phyloP scores from a whole-genome alignment of 2,113 vertebrate genomes.

The Ifrita kowaldi region DNA sequence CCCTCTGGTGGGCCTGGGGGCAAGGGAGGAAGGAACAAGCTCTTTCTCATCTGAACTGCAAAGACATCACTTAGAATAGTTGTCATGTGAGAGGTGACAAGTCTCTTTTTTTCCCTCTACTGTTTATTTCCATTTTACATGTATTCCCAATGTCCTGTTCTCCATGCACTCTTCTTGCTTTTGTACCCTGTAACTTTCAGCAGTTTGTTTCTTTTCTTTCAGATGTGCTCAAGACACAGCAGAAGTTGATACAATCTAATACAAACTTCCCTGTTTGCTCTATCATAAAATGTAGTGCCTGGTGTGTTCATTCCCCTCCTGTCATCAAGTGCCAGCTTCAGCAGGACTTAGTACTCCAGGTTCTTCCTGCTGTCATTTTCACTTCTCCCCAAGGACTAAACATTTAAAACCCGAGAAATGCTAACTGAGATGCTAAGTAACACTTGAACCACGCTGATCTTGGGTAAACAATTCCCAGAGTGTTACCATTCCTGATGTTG shows the following conservation, averaged over 20 bases:
- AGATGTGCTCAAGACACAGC: neutral
- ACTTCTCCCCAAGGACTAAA: constrained; percentile 32
- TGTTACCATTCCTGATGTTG: constrained; percentile 20
- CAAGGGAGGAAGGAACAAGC: rapidly evolving
- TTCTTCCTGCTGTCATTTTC: constrained; percentile 64
- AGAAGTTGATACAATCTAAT: constrained; percentile 47
- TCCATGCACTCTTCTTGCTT: neutral
- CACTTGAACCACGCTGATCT: constrained; percentile 28
- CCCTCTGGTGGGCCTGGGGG: neutral
- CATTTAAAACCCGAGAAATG: constrained; percentile 20
- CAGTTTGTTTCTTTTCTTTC: neutral
- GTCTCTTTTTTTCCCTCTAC: neutral
- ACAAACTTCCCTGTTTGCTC: constrained; percentile 44
- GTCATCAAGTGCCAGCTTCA: constrained; percentile 51
- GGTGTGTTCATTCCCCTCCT: constrained; percentile 33
- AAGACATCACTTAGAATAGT: neutral
- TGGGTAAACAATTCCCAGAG: constrained; percentile 35
- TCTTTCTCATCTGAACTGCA: neutral
- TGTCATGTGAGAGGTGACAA: neutral
- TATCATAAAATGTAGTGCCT: constrained; percentile 3
- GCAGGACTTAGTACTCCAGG: constrained; percentile 25
- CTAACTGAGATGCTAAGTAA: constrained; percentile 39
- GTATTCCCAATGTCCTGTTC: neutral
- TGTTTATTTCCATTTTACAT: neutral
- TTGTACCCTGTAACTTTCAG: neutral